Conservation (phyloP, 2,888 invertebrate species). For the Hofmannophila pseudospretella region DNA sequence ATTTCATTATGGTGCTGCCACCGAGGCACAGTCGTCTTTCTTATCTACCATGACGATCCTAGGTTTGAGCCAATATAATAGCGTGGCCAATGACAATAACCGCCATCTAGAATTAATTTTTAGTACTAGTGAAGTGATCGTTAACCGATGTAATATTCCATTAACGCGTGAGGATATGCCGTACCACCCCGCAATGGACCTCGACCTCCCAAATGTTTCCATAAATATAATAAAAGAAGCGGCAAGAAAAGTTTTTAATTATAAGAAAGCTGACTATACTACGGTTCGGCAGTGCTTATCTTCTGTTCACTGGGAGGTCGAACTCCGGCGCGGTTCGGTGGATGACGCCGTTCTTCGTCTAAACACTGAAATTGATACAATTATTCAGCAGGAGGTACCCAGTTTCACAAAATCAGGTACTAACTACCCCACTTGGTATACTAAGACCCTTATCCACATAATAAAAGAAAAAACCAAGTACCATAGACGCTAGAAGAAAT, state of each 20-base stretch:
- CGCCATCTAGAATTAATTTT: neutral
- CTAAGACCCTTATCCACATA: neutral
- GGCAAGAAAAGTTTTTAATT: neutral
- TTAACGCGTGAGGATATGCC: no score
- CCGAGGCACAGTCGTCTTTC: neutral
- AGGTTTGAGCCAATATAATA: slow-evolving; percentile 2
- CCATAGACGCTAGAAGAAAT: neutral
- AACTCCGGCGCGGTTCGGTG: neutral
- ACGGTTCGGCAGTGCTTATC: neutral
- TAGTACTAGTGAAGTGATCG: no score
- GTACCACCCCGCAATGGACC: no score
- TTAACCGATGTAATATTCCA: no score
- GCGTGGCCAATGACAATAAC: neutral
- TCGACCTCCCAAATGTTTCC: no score
- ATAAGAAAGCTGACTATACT: neutral
- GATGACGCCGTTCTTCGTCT: neutral
- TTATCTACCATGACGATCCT: neutral
- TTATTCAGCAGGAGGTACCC: neutral
- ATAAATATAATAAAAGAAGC: no score
- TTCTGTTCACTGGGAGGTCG: neutral
- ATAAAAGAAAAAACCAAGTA: slow-evolving; percentile 3
- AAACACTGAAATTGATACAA: neutral
- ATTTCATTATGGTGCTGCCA: neutral
- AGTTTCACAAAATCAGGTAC: neutral
- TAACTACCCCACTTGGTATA: neutral